Base-by-base conservation (phyloP, 1,140 invertebrate species). In the Dreissena polymorpha region DNA sequence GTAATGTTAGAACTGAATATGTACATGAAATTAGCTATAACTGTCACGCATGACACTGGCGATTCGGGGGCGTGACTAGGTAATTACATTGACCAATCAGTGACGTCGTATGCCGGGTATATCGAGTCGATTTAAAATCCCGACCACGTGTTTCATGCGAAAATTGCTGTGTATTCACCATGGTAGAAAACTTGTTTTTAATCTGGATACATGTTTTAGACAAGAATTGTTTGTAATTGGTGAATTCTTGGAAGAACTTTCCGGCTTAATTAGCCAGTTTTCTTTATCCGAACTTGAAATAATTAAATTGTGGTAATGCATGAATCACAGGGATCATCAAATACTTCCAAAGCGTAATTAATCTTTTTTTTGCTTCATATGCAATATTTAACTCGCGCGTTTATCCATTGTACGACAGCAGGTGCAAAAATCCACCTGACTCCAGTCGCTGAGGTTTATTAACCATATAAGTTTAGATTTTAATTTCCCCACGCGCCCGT, bases 1-100 rank as follows among this genome's bases (percentile, higher is more conserved):
- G 39, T 39, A 39, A 39, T 39, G 39, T 39, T 39, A 39, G 39
- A 39, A 39, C 39, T 39, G 39, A 39, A 39, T 39, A 39, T 39
- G 39, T 39, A 39, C 39, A 39, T 39, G 39, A 5, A 5, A 39
- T 39, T 51, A 53, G 65, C 29, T 64, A 78, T 78, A 78, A 51
- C 73, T 76, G 73, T 49, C 75, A 78, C 50, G 25, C 18, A 51
- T 78, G 75, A 80, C 78, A 80, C 78, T 64, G 27, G 64, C 71
- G 57, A 50, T 57, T 25, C 21, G 71, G 12, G 57, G 78, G 78
- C 78, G 78, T 16, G 67, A 70, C 69, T 72, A 39, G 50, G 16
- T 55, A 39, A 51, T 53, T 64, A 64, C 50, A 72, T 21, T 21
- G 39, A 23, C 78, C 78, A 80, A 80, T 80, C 78, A 65, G 55